Evolutionary conservation across 2,888 invertebrate genomes (phyloP).

Genomic region (Sepioteuthis lessoniana): DNA sequence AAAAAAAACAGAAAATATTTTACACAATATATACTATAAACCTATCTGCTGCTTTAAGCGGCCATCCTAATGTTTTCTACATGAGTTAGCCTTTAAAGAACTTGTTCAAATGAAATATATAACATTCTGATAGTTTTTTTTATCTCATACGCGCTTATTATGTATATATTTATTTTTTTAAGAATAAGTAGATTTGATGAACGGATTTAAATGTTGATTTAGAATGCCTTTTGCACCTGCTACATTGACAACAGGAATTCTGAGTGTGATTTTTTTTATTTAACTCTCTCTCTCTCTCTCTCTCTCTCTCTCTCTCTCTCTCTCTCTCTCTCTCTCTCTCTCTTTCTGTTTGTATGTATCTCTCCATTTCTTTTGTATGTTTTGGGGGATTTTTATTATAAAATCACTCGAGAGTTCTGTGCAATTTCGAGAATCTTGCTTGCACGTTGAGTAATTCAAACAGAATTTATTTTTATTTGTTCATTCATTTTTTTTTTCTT

Average conservation of each 20-base stretch:
- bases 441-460: too few species aligned
- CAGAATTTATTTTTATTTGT: too few species aligned
- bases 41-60: neutral
- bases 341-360: neutral
- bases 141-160: neutral
- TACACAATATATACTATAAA: neutral
- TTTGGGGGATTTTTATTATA: too few species aligned
- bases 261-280: neutral
- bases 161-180: neutral
- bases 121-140: neutral
- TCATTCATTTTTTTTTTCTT: too few species aligned
- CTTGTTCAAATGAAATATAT: conserved; percentile 6
- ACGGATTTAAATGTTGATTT: neutral
- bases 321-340: too few species aligned
- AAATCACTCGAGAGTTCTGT: too few species aligned
- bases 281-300: too few species aligned
- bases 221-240: neutral
- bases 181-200: neutral
- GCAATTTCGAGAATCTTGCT: too few species aligned
- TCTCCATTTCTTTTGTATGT: too few species aligned
- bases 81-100: neutral
- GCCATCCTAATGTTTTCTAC: neutral
- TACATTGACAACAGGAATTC: neutral
- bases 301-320: too few species aligned
- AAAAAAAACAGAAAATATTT: neutral